Evolutionary conservation across 2,888 invertebrate genomes (phyloP), one percentile per base, ranked within the genome.

Genomic region (Leucoma salicis): DNA sequence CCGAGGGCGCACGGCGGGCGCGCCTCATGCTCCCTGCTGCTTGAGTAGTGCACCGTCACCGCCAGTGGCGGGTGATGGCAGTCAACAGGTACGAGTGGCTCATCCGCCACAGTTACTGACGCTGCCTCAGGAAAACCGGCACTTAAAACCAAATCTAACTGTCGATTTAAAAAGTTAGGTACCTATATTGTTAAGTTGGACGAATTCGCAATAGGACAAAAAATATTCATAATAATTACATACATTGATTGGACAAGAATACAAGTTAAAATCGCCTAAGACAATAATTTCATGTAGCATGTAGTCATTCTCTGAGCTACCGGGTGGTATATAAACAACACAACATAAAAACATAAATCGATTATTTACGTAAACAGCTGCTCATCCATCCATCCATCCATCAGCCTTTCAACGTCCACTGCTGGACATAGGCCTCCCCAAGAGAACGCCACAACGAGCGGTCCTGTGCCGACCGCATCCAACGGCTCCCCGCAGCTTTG

Each of bases 131-230:
- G 24, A 16, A 25, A n/a, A n/a, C 15, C 2, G 2, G 27, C 32
- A 8, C 32, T 39, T 15, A 45, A 14, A 25, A 45, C 34, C 13
- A 44, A 32, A 29, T 44, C 39, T 12, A 44, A n/a, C 3, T 27
- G 27, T n/a, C 39, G 39, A 14, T 45, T 33, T 12, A 45, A 43
- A 42, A 29, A 33, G 41, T 43, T 43, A 27, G 6, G 25, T 27
- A 45, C 14, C n/a, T n/a, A n/a, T n/a, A 25, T 36, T 12, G 33
- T 44, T 49, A 36, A 49, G 33, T 36, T 45, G 49, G 28, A 25
- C 31, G 13, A 45, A 45, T 34, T 21, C 45, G 42, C 45, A n/a
- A 49, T 35, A 39, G 45, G 7, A 32, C 35, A 8, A 34, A n/a
- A 44, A 11, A 39, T 39, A 49, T 39, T 49, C 39, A 16, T 36